Evolutionary conservation across 2,113 vertebrate genomes (phyloP), one percentile per base, ranked within the genome.

Genomic region (Mesitornis unicolor): DNA sequence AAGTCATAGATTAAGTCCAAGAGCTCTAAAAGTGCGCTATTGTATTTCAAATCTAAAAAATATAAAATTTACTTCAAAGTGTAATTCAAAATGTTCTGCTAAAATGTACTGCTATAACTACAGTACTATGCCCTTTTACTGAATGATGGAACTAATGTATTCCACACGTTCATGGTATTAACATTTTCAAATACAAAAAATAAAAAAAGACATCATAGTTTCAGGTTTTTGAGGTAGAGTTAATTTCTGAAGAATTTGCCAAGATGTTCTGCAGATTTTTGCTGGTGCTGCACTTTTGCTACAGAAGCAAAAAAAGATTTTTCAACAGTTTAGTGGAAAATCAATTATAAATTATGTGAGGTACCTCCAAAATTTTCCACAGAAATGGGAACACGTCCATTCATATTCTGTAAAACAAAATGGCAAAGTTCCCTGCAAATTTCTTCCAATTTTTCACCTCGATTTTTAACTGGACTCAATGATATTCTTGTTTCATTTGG

Each of bases 291-390:
- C 94, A 95, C 3, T 96, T 96, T 69, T 91, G 67, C 22, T 76
- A 71, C 33, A 89, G 70, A 61, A 94, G 75, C 31, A 94, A 84
- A 93, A 87, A 87, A 86, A 74, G 8, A 76, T 87, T 92, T 84
- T 92, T 96, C 87, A 95, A 90, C 81, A 69, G 84, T 93, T 96
- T 94, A 90, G 94, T 95, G 96, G 96, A 97, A 97, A 97, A 97
- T 96, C 93, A 97, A 96, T 96, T 96, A 96, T 50, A 85, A 96
- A 96, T 94, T 96, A 95, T 85, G 75, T 91, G 89, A 95, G 89
- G 74, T 83, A 87, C 87, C 74, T 96, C 74, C 65, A 83, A 63
- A 93, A 82, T 91, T 96, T 96, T 95, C 95, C 91, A 91, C 77
- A 95, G 89, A 92, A 95, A 85, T 69, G 87, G 96, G 89, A 97